Evolutionary conservation across 2,888 invertebrate species (phyloP).

Genomic region (Megastigmus dorsalis): DNA sequence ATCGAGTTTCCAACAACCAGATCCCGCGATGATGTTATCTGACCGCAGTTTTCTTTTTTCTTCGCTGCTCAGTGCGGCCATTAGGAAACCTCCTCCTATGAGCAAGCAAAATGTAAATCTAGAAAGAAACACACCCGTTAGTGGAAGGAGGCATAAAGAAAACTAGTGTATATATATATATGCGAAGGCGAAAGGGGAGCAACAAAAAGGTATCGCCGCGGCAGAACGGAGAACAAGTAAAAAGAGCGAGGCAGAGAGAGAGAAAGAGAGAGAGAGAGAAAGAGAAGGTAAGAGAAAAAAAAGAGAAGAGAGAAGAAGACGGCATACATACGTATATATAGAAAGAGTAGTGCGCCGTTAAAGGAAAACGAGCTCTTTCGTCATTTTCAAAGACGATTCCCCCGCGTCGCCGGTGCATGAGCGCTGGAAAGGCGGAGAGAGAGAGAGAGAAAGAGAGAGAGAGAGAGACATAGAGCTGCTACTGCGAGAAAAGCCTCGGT

Average conservation of each 20-base stretch:
- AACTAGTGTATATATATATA: constrained; percentile 35
- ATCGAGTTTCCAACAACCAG: no score
- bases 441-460: no score
- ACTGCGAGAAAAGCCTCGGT: no score
- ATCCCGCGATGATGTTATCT: no score
- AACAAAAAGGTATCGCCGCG: constrained; percentile 35
- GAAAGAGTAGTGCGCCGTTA: constrained; percentile 22
- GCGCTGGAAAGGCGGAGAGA: constrained; percentile 14
- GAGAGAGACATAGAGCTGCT: no score
- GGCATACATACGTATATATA: constrained; percentile 4
- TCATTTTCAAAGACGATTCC: constrained; percentile 46
- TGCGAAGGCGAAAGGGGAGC: not conserved
- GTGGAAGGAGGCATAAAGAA: constrained; percentile 12
- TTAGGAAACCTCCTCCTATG: no score
- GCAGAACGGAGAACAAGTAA: no score
- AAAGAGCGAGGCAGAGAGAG: constrained; percentile 7
- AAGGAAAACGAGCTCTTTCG: constrained; percentile 48
- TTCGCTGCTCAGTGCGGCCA: no score
- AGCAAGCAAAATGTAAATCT: no score
- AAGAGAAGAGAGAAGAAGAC: constrained; percentile 13
- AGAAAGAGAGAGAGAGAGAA: constrained; percentile 8
- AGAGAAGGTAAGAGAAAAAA: not conserved
- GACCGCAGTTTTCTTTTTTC: no score
- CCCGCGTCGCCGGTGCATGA: no score
- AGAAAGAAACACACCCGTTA: no score